Evolutionary conservation across 2,113 vertebrate species (phyloP).

Genomic region (Tragelaphus scriptus): DNA sequence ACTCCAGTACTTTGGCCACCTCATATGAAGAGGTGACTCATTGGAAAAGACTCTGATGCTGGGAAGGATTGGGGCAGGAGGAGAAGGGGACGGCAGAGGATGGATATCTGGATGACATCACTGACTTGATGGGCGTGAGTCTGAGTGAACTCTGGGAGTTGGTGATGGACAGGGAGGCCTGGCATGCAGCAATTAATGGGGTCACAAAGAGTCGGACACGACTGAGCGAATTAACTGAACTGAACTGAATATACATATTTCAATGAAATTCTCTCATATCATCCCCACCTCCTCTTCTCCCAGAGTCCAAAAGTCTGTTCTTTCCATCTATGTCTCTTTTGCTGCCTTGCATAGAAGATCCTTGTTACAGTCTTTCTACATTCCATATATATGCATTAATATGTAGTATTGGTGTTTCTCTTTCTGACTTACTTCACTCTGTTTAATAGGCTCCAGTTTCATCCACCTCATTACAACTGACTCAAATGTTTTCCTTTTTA

Average conservation of each 20-base stretch:
- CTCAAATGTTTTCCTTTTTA: background rate
- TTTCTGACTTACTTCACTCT: background rate
- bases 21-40: too few relatives aligned
- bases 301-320: background rate
- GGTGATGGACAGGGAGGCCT: too few relatives aligned
- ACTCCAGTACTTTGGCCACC: too few relatives aligned
- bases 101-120: too few relatives aligned
- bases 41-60: too few relatives aligned
- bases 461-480: background rate
- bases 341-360: background rate
- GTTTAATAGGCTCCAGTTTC: background rate
- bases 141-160: too few relatives aligned
- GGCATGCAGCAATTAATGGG: too few relatives aligned
- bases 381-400: background rate
- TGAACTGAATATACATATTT: background rate
- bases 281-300: background rate
- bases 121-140: too few relatives aligned
- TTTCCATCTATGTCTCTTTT: background rate
- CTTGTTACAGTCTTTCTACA: background rate
- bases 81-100: too few relatives aligned
- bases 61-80: too few relatives aligned
- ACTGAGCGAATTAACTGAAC: too few relatives aligned
- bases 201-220: rapidly evolving
- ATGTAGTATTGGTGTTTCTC: background rate
- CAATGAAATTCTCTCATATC: background rate